Base-by-base conservation (phyloP, 2,888 invertebrate species). In the Cataglyphis rosenhaueri region DNA sequence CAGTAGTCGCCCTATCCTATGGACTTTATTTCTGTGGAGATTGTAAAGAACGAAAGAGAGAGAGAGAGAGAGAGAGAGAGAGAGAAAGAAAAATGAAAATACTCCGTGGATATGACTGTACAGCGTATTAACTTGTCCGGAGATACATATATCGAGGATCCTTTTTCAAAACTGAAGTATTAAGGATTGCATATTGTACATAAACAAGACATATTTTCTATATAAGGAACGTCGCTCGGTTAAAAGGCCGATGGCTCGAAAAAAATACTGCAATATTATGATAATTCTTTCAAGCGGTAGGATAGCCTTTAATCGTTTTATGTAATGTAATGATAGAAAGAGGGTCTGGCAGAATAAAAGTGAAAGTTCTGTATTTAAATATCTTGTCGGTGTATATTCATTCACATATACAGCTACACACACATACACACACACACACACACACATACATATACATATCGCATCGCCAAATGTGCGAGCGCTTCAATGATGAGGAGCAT, bases 201-300 rank as follows among this genome's bases (percentile, higher is more conserved):
- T 94, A 94, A 94, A 94, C 93, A 93, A 94, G 94, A 94, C 94
- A 94, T 94, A 94, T 94, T 94, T 94, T 94, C 94, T 94, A 94
- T 94, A 94, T 94, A 93, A 93, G 92, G 92, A 91, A 92, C 92
- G 92, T 93, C 92, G 91, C 90, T 94, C 93, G 92, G 91, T 92
- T 92, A 92, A 91, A 92, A 89, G 90, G 89, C 92, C 92, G 93
- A 92, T 92, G 92, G 91, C 92, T 93, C 92, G 93, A 93, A 91
- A 52, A 48, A 92, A 94, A 93, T 93, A 94, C 93, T 94, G 94
- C 94, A 94, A 94, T 94, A 94, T 94, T 94, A 94, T 91, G 91
- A 93, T 94, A 94, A 94, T 94, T 94, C 94, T 94, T 94, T 94
- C 93, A 93, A 93, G 94, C 92, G 92, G 91, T 94, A 94, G 94